Evolutionary conservation across 1,140 invertebrate species (phyloP).

Genomic region (Drosophila mauritiana): DNA sequence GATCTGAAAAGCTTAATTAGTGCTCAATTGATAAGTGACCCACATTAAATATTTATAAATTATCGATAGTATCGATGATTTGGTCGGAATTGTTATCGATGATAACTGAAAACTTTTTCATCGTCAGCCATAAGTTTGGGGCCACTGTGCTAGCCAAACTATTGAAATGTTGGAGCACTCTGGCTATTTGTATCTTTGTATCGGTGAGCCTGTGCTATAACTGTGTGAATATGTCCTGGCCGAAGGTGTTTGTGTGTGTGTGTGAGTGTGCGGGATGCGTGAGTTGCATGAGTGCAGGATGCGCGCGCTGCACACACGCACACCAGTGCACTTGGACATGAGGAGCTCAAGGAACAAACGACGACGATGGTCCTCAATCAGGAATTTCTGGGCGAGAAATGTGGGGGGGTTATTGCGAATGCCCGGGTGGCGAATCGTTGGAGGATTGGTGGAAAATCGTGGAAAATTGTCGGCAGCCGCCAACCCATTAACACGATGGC

Average conservation of each 20-base stretch:
- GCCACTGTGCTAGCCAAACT: background rate
- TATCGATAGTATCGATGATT: background rate
- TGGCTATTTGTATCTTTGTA: constrained; percentile 7
- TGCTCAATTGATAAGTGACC: no score
- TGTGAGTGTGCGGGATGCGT: constrained; percentile 20
- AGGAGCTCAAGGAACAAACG: constrained; percentile 30
- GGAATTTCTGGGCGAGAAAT: constrained; percentile 20
- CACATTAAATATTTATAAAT: background rate
- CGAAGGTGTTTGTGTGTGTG: constrained; percentile 4
- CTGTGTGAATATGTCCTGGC: background rate
- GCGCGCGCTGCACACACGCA: constrained; percentile 35
- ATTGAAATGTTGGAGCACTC: constrained; percentile 5
- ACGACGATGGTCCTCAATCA: constrained; percentile 38
- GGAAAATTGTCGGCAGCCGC: constrained; percentile 47
- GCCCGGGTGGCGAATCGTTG: constrained; percentile 9
- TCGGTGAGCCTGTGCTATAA: constrained; percentile 4
- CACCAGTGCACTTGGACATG: constrained; percentile 24
- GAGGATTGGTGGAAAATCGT: constrained; percentile 44
- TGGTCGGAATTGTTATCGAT: background rate
- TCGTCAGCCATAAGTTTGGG: background rate
- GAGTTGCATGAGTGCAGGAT: constrained; percentile 43
- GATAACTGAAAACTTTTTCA: background rate
- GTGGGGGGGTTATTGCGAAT: background rate
- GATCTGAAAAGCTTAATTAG: no score
- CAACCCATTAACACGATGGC: constrained; percentile 44